These are phyloP conservation scores for Phalloptychus januarius DNA, from an alignment of 2,797 vertebrate genomes.

Conservation along the genomic window DNA sequence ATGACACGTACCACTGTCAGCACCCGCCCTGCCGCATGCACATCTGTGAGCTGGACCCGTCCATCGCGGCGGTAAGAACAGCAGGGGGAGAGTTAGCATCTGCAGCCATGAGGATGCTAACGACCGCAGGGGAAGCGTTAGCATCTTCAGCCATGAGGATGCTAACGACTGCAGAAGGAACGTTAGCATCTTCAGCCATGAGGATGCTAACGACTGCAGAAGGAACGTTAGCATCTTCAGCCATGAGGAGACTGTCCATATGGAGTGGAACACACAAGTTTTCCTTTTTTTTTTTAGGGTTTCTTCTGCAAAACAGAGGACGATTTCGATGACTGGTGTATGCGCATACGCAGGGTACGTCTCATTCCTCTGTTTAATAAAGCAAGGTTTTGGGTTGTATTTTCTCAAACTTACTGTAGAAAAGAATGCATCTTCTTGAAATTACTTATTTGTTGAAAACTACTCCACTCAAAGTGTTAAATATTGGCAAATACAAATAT, in stretches of 20 bases:
- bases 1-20: slow-evolving; percentile 97
- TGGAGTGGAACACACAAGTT: not conserved
- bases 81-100: not conserved
- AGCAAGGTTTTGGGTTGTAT: not conserved
- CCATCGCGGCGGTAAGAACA: slow-evolving; percentile 94
- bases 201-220: too few relatives aligned
- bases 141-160: too few relatives aligned
- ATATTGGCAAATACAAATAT: too few relatives aligned
- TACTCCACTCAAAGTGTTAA: too few relatives aligned
- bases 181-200: not conserved
- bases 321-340: slow-evolving; percentile 96
- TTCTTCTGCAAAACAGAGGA: slow-evolving; percentile 97
- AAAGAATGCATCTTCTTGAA: too few relatives aligned
- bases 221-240: not conserved
- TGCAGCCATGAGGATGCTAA: not conserved
- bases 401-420: too few relatives aligned
- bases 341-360: slow-evolving; percentile 91
- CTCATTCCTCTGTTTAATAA: not conserved
- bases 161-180: slow-evolving; percentile 46
- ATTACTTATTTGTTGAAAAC: too few relatives aligned
- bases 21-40: slow-evolving; percentile 97
- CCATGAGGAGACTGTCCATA: slow-evolving; percentile 4
- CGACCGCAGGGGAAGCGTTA: too few relatives aligned
- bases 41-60: slow-evolving; percentile 95
- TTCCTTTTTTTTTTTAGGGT: slow-evolving; percentile 80